These are phyloP conservation scores for Rhagophthalmus giganteus DNA, from an alignment of 2,888 invertebrate species.

Conservation along the genomic window DNA sequence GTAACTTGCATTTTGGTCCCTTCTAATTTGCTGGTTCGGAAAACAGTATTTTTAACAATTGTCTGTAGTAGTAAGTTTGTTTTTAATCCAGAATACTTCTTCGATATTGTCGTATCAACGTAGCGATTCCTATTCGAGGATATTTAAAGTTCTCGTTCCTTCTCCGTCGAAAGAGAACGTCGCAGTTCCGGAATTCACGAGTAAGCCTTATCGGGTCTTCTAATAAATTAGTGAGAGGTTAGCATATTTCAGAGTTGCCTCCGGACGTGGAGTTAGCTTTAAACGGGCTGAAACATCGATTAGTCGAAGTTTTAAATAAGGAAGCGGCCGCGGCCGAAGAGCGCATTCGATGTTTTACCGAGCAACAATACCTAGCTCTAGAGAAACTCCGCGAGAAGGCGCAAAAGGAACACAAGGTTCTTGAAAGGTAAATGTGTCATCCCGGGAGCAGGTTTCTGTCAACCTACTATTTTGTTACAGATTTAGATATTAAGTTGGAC, in stretches of 20 bases:
- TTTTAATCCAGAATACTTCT: no score
- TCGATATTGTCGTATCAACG: no score
- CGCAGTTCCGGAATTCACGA: no score
- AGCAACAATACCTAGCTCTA: conserved; percentile 73
- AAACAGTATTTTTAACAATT: conserved; percentile 57
- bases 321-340: conserved; percentile 74
- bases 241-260: conserved; percentile 53
- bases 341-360: conserved; percentile 73
- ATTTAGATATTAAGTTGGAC: no score
- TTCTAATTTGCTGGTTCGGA: conserved; percentile 63
- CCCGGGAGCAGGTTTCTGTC: no score
- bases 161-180: conserved; percentile 8
- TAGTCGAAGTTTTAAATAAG: conserved; percentile 68
- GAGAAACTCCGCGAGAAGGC: conserved; percentile 74
- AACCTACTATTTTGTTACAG: no score
- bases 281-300: conserved; percentile 65
- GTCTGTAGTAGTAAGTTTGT: conserved; percentile 66
- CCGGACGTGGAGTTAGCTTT: conserved; percentile 61
- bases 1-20: conserved; percentile 60
- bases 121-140: conserved; percentile 67
- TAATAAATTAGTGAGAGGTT: no score
- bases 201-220: no score
- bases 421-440: conserved; percentile 67
- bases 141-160: conserved; percentile 68
- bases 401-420: conserved; percentile 70